Evolutionary conservation across 2,797 vertebrate genomes (phyloP), one percentile per base, ranked within the genome.

Genomic region (Xerus rutilus): DNA sequence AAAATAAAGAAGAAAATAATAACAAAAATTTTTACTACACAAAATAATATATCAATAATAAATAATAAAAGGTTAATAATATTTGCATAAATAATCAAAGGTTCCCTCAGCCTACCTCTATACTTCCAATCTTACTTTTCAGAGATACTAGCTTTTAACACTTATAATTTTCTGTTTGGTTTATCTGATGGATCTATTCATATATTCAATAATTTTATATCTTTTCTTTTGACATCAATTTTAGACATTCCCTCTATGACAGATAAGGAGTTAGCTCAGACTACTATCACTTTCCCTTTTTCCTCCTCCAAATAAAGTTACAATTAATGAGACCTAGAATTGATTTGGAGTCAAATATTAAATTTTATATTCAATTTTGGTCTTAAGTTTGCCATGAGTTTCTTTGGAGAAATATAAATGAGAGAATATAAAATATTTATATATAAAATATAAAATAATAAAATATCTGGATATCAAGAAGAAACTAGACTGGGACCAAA

Each of bases 321-420:
- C 30, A 49, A 90, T 35, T 7, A 76, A 28, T 77, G 47, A 92
- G 67, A 73, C 7, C 70, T 6, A 47, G 32, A 72, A 89, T 39
- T 2, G 14, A 88, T 20, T 81, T 32, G 86, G 54, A 91, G 93
- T 91, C 64, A 94, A 97, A 78, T 67, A 79, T 2, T 96, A 28
- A 86, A 92, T 47, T 95, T 90, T 89, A 72, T 47, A 64, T 57
- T 84, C 45, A 95, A 81, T 69, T 74, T 91, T 59, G 89, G 1
- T 78, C 39, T 79, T 54, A 85, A 88, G 30, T 35, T 62, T 96
- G 43, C 32, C 59, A 77, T 84, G 21, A 52, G n/a, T 84, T 85
- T 94, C 59, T 84, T 93, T 92, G 59, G 87, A 49, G 57, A 86
- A 83, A 77, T 72, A 79, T 7, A 82, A 94, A 62, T 35, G 35